Evolutionary conservation across 1,140 invertebrate species (phyloP).

Genomic region (Micrasema longulum): DNA sequence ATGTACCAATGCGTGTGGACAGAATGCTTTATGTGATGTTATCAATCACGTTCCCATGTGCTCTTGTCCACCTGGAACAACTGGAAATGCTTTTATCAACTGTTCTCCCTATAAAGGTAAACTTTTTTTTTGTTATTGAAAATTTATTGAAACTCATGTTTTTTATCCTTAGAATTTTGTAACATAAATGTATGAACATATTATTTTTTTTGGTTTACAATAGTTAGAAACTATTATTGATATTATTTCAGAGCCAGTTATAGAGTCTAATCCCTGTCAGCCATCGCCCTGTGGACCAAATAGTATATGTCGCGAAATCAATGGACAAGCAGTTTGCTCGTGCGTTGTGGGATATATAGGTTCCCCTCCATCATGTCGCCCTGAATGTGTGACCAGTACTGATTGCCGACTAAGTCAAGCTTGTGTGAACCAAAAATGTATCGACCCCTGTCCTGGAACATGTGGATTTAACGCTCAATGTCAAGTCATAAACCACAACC

Average conservation of each 20-base stretch:
- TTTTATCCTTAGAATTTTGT: too few species aligned
- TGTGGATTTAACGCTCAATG: constrained; percentile 76
- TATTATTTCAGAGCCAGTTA: constrained; percentile 63
- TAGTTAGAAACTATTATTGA: constrained; percentile 10
- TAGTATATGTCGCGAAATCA: constrained; percentile 71
- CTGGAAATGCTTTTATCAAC: constrained; percentile 77
- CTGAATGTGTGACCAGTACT: constrained; percentile 73
- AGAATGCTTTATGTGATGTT: constrained; percentile 78
- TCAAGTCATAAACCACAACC: constrained; percentile 74
- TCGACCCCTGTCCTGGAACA: constrained; percentile 75
- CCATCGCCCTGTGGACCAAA: constrained; percentile 77
- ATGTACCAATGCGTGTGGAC: constrained; percentile 77
- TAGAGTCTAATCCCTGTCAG: constrained; percentile 69
- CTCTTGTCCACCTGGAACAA: constrained; percentile 74
- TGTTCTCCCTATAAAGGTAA: constrained; percentile 73
- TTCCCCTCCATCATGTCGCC: constrained; percentile 73
- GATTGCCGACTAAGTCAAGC: constrained; percentile 72
- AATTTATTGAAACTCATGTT: too few species aligned
- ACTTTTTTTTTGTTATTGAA: too few species aligned
- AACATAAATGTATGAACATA: too few species aligned
- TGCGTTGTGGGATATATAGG: constrained; percentile 73
- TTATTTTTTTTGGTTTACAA: too few species aligned
- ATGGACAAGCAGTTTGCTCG: constrained; percentile 70
- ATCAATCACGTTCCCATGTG: constrained; percentile 83
- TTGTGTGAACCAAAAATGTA: constrained; percentile 76